Conservation (phyloP, 2,888 invertebrate species). For the Nomada ferruginata region DNA sequence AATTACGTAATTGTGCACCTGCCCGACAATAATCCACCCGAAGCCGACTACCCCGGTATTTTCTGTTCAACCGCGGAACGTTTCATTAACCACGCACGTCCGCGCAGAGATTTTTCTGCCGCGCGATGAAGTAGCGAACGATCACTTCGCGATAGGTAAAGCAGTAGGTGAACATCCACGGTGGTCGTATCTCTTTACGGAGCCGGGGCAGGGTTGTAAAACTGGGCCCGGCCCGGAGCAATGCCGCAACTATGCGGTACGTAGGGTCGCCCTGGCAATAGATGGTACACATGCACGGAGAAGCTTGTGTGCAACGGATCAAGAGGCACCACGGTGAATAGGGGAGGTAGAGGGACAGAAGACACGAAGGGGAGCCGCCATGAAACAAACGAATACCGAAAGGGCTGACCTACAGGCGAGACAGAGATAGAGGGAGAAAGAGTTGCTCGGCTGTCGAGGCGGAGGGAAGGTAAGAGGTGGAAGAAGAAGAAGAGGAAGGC, state of each 20-base stretch:
- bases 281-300: constrained; percentile 38
- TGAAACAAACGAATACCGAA: constrained; percentile 81
- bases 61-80: too few relatives aligned
- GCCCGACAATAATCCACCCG: constrained; percentile 10
- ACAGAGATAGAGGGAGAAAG: background rate
- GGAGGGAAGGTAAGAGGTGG: constrained; percentile 40
- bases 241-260: constrained; percentile 77
- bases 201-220: constrained; percentile 68
- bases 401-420: constrained; percentile 70
- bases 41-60: background rate
- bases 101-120: too few relatives aligned
- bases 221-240: constrained; percentile 71
- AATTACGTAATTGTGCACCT: constrained; percentile 49
- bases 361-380: constrained; percentile 75
- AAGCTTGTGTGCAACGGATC: constrained; percentile 24
- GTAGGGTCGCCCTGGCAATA: constrained; percentile 61
- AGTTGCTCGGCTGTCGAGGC: constrained; percentile 59
- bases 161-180: constrained; percentile 53
- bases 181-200: constrained; percentile 56
- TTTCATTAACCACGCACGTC: too few relatives aligned
- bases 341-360: constrained; percentile 56
- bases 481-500: constrained; percentile 51
- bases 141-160: background rate
- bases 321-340: constrained; percentile 17
- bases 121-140: background rate